phyloP scores from a whole-genome alignment of 2,113 vertebrate genomes.

The Pardalotus punctatus region DNA sequence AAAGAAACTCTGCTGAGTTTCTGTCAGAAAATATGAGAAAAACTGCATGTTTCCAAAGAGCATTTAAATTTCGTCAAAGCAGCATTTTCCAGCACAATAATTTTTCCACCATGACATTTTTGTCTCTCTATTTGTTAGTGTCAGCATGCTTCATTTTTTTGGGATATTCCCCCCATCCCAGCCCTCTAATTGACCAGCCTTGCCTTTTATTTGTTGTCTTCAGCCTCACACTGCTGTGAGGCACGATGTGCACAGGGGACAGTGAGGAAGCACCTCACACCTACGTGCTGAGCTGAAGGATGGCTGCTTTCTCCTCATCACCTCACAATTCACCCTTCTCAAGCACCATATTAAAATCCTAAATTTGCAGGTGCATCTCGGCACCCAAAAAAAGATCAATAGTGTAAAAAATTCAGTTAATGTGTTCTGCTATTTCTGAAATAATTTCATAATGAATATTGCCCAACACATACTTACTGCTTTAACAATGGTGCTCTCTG shows the following conservation, averaged over 20 bases:
- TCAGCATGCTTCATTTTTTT: accelerated
- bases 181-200: background rate
- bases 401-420: background rate
- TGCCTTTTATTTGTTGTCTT: background rate
- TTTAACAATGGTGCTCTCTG: background rate
- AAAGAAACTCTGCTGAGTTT: background rate
- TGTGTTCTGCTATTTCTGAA: accelerated
- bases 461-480: background rate
- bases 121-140: background rate
- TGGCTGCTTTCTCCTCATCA: background rate
- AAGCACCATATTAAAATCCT: background rate
- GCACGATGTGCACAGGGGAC: background rate
- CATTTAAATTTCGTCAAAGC: background rate
- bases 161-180: accelerated
- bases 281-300: accelerated
- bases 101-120: background rate
- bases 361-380: background rate
- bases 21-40: background rate
- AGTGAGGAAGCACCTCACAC: background rate
- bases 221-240: background rate
- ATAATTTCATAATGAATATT: background rate
- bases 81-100: background rate
- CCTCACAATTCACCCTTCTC: background rate
- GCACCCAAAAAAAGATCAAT: background rate
- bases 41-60: background rate